Base-by-base conservation (phyloP, 2,113 vertebrate species). In the Macrotus californicus region DNA sequence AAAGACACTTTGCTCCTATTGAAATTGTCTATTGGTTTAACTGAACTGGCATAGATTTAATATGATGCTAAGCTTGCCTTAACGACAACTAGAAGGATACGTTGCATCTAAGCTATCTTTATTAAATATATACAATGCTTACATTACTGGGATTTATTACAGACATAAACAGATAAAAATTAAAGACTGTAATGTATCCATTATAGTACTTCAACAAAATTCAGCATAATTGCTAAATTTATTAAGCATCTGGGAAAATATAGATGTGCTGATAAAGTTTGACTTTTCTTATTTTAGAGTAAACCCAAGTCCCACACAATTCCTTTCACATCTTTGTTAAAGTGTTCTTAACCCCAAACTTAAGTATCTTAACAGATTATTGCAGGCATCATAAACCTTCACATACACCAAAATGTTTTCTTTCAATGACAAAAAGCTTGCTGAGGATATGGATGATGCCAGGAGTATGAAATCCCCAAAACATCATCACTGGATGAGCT, bases 61-160 rank as follows among this genome's bases (percentile, higher is more conserved):
- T 97, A 97, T 96, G 89, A 91, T 97, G 90, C 93, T 81, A 95
- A 97, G 95, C 94, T 97, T 96, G 75, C 94, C 81, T 97, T 96
- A 97, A 97, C 86, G 95, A 92, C 98, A 98, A 96, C 89, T 97
- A 96, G 96, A 97, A 98, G 79, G 92, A 93, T 97, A 94, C 75
- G 59, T 67, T 97, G 39, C 83, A 98, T 97, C 83, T 92, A 96
- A 96, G 96, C 89, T 97, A 46, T 96, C 70, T 98, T 98, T 97
- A 97, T 96, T 96, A 97, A 96, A 82, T 82, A 94, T 86, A 96
- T 70, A 96, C 50, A 75, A 54, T 87, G 81, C 84, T 87, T 97
- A 96, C 83, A 97, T 89, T 97, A 97, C 94, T 94, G 97, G 93
- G 97, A 98, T 96, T 98, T 98, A 94, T 93, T 96, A 88, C 43